These are phyloP conservation scores for Apogon hyalosoma DNA, from an alignment of 2,797 vertebrate species.

Conservation along the genomic window DNA sequence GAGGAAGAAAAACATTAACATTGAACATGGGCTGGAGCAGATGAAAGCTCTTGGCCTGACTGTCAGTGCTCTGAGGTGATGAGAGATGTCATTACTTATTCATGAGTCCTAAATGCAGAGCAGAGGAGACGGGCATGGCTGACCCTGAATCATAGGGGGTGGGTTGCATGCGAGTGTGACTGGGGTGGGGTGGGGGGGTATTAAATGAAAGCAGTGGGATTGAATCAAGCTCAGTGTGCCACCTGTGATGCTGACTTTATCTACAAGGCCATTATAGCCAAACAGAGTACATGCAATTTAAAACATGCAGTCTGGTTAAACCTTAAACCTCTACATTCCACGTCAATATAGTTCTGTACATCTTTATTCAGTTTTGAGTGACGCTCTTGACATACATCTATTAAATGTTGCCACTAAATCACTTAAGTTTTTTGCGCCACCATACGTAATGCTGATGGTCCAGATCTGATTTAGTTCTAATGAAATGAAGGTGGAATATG, in stretches of 20 bases:
- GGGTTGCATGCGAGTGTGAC: constrained; percentile 42
- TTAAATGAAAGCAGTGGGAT: constrained; percentile 63
- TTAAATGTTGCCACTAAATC: too few species aligned
- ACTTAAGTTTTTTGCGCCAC: too few species aligned
- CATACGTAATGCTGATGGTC: too few species aligned
- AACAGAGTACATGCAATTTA: constrained; percentile 31
- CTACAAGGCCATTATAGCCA: constrained; percentile 40
- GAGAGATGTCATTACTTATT: constrained; percentile 83
- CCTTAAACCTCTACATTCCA: neutral
- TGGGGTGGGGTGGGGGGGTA: constrained; percentile 37
- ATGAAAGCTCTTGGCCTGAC: constrained; percentile 81
- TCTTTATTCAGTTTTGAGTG: neutral
- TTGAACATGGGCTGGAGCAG: constrained; percentile 80
- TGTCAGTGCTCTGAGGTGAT: constrained; percentile 82
- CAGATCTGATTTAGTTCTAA: too few species aligned
- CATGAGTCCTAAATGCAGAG: constrained; percentile 84
- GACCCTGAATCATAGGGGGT: constrained; percentile 72
- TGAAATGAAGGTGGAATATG: too few species aligned
- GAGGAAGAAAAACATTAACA: constrained; percentile 83
- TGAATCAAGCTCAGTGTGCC: constrained; percentile 57
- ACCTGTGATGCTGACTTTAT: constrained; percentile 64
- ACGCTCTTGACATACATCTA: too few species aligned
- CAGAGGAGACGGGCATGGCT: constrained; percentile 81
- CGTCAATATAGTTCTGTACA: too few species aligned
- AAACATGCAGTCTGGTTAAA: constrained; percentile 35